phyloP scores from a whole-genome alignment of 1,140 invertebrate species.

The Mesaphorura yosii region DNA sequence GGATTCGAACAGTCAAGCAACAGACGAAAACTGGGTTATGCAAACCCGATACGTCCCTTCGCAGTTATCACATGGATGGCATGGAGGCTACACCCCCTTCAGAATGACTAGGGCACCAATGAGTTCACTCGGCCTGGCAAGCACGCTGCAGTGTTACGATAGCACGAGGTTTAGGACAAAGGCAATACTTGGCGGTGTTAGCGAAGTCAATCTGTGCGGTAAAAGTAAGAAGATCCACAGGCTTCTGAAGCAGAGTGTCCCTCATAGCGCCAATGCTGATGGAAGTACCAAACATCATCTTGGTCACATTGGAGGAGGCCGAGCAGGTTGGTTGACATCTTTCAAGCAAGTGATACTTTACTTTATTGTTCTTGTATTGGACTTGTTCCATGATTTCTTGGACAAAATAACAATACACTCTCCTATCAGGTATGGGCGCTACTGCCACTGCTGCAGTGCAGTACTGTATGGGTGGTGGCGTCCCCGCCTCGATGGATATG shows the following conservation, averaged over 20 bases:
- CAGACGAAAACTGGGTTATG: constrained; percentile 28
- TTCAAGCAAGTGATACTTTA: too few species aligned
- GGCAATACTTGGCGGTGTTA: neutral
- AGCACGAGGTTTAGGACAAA: neutral
- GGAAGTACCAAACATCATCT: neutral
- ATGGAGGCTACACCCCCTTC: constrained; percentile 11
- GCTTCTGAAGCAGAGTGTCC: neutral
- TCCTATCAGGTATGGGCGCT: too few species aligned
- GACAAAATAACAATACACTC: too few species aligned
- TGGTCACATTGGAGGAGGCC: too few species aligned
- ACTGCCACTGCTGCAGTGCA: neutral
- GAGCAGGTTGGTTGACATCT: too few species aligned
- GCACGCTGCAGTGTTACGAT: neutral
- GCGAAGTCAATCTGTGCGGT: neutral
- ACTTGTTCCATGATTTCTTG: too few species aligned
- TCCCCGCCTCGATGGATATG: neutral
- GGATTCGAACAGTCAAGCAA: constrained; percentile 14
- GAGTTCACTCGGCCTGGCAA: constrained; percentile 3
- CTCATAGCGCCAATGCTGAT: neutral
- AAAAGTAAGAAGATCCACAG: neutral
- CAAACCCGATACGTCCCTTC: constrained; percentile 28
- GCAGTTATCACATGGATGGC: constrained; percentile 29
- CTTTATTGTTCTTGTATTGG: too few species aligned
- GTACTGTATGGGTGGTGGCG: too few species aligned
- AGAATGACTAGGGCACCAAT: neutral